Evolutionary conservation across 1,140 invertebrate species (phyloP).

Genomic region (Steinernema feltiae): DNA sequence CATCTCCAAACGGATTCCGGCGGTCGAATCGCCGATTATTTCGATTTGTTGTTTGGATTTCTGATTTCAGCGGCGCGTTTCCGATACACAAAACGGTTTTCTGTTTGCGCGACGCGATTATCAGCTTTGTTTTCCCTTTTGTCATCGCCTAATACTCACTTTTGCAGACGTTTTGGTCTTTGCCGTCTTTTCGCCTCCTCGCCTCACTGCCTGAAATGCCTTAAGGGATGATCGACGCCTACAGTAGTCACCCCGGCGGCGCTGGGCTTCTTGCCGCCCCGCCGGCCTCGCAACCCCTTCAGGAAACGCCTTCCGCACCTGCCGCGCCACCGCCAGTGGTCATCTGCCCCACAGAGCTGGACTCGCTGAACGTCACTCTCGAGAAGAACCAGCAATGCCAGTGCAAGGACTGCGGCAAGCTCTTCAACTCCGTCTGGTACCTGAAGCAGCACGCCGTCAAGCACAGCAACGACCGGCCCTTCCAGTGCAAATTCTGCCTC

Average conservation of each 20-base stretch:
- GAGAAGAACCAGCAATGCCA: slow-evolving; percentile 56
- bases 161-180: slow-evolving; percentile 1
- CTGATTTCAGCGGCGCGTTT: slow-evolving; percentile 1
- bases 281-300: neutral
- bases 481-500: slow-evolving; percentile 56
- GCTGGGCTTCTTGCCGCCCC: neutral
- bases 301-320: slow-evolving; percentile 35
- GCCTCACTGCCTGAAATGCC: slow-evolving; percentile 7
- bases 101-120: neutral
- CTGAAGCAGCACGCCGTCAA: slow-evolving; percentile 57
- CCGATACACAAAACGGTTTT: neutral
- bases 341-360: slow-evolving; percentile 53
- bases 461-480: slow-evolving; percentile 54
- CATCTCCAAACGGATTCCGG: neutral
- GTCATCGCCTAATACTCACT: neutral
- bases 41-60: neutral
- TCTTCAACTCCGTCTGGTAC: slow-evolving; percentile 56
- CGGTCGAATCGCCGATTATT: neutral
- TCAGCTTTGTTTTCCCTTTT: neutral
- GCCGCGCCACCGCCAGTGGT: slow-evolving; percentile 48
- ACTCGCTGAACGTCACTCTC: slow-evolving; percentile 45
- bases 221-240: neutral
- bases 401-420: slow-evolving; percentile 56
- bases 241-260: neutral
- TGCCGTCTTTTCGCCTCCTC: neutral